A percentile compares a stretch with the other conserved stretches of the same genome.
Conservation (phyloP, 2,797 vertebrate genomes). For the Falco peregrinus region DNA sequence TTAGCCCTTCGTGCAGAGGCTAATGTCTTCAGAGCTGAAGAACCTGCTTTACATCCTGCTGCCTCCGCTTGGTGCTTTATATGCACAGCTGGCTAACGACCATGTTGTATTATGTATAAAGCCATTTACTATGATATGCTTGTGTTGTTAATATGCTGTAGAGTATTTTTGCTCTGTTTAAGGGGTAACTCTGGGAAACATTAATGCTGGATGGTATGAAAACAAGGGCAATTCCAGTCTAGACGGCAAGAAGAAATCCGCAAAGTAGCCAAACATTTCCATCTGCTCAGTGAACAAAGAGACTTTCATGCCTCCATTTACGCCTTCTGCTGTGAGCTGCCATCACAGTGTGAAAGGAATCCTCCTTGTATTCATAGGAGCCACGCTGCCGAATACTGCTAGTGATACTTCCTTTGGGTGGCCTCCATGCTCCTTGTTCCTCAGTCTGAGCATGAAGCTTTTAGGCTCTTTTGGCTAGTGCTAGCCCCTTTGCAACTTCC, state of each 20-base stretch:
- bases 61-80: background rate
- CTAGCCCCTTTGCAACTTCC: background rate
- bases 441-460: background rate
- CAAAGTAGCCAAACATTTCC: conserved; percentile 52
- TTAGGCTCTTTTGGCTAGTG: background rate
- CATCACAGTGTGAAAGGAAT: background rate
- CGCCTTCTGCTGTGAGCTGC: conserved; percentile 7
- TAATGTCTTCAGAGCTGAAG: background rate
- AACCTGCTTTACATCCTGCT: background rate
- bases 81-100: conserved; percentile 56
- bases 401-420: background rate
- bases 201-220: conserved; percentile 16
- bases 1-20: background rate
- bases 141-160: background rate
- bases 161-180: conserved; percentile 21
- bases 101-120: conserved; percentile 10
- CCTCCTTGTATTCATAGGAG: background rate
- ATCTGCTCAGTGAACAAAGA: conserved; percentile 53
- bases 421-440: background rate
- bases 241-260: conserved; percentile 32
- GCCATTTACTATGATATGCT: conserved; percentile 9
- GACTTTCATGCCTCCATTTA: background rate
- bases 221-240: conserved; percentile 53
- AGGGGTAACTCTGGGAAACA: conserved; percentile 54
- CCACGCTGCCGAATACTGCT: background rate